Evolutionary conservation across 2,888 invertebrate genomes (phyloP).

Genomic region (Chloroclysta siterata): DNA sequence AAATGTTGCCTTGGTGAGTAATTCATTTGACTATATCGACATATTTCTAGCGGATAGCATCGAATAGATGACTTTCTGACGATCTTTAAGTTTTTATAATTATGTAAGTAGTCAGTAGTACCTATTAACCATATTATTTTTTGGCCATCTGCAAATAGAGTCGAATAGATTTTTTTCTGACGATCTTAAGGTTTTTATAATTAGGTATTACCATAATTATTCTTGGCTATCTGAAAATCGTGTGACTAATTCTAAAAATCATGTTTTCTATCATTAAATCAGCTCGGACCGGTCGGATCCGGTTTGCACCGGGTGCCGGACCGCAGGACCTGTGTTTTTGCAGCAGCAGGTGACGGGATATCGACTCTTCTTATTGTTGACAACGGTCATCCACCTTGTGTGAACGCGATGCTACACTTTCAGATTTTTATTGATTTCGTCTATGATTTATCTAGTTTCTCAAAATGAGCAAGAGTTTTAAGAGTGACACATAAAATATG

Average conservation of each 20-base stretch:
- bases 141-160: no score
- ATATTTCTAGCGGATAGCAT: no score
- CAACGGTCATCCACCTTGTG: conserved; percentile 71
- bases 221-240: conserved; percentile 43
- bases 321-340: conserved; percentile 67
- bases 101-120: no score
- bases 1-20: no score
- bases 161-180: no score
- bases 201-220: no score
- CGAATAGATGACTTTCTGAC: no score
- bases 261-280: conserved; percentile 67
- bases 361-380: conserved; percentile 67
- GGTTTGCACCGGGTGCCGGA: conserved; percentile 47
- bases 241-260: conserved; percentile 60
- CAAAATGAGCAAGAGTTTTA: neutral
- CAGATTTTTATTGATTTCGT: conserved; percentile 29
- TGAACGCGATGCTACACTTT: conserved; percentile 45
- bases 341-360: conserved; percentile 77
- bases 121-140: no score
- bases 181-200: no score
- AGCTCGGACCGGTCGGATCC: conserved; percentile 55
- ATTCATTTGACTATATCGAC: no score
- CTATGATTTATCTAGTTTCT: neutral
- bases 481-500: neutral
- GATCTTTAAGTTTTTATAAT: no score